Evolutionary conservation across 2,113 vertebrate genomes (phyloP).

Genomic region (Istiophorus platypterus): DNA sequence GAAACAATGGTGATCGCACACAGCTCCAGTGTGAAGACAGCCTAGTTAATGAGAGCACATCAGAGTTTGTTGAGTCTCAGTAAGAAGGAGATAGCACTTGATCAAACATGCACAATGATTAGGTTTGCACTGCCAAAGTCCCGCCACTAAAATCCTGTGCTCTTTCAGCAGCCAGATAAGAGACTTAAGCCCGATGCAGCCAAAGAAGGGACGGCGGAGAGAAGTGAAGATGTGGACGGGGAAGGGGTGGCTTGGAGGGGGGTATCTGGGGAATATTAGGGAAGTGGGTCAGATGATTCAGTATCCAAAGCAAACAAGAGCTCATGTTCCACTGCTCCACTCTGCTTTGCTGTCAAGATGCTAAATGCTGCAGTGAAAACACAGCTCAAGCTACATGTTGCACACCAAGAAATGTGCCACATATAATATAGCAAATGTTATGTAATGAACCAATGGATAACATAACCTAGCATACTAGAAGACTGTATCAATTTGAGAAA

Average conservation of each 20-base stretch:
- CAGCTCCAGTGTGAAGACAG: constrained; percentile 1
- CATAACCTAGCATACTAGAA: not conserved
- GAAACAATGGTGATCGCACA: constrained; percentile 11
- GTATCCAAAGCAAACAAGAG: constrained; percentile 78
- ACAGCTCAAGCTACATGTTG: constrained; percentile 10
- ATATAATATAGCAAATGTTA: constrained; percentile 10
- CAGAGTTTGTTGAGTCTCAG: constrained; percentile 39
- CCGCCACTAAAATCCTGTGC: constrained; percentile 51
- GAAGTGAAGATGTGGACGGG: constrained; percentile 34
- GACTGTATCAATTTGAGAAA: constrained; percentile 1
- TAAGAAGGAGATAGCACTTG: constrained; percentile 39
- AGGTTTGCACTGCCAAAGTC: constrained; percentile 59
- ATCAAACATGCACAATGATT: constrained; percentile 52
- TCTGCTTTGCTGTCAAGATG: constrained; percentile 39
- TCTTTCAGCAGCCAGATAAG: constrained; percentile 52
- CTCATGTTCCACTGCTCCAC: constrained; percentile 59
- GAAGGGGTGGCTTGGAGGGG: constrained; percentile 10
- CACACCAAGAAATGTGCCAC: constrained; percentile 11
- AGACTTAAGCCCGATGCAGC: constrained; percentile 65
- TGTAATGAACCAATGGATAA: not conserved
- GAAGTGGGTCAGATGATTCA: constrained; percentile 80
- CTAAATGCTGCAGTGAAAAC: constrained; percentile 61
- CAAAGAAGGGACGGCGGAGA: constrained; percentile 42
- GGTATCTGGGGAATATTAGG: constrained; percentile 62
- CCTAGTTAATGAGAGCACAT: constrained; percentile 33